phyloP scores from a whole-genome alignment of 2,888 invertebrate species.

The Leptinotarsa haldemani region DNA sequence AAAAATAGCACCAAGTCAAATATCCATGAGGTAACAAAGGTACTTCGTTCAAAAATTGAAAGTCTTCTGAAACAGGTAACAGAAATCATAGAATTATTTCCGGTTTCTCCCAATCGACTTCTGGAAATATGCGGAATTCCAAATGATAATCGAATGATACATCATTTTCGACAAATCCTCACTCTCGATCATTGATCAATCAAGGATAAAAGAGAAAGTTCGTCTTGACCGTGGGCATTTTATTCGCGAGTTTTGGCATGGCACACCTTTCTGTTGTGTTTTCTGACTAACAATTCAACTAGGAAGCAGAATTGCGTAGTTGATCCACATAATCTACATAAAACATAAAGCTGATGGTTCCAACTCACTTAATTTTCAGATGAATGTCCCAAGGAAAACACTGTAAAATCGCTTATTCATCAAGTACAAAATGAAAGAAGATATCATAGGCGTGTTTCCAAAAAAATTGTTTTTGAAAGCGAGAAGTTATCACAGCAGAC shows the following conservation, averaged over 20 bases:
- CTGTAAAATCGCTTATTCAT: too few relatives aligned
- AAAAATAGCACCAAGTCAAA: too few relatives aligned
- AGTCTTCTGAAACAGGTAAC: neutral
- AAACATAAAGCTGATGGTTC: neutral
- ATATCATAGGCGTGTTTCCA: too few relatives aligned
- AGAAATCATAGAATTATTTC: neutral
- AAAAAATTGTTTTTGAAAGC: too few relatives aligned
- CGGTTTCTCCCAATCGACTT: neutral
- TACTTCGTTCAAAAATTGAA: neutral
- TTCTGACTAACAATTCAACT: neutral
- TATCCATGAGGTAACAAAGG: too few relatives aligned
- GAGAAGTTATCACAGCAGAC: too few relatives aligned
- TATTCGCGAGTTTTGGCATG: slow-evolving; percentile 19
- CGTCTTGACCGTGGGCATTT: slow-evolving; percentile 23
- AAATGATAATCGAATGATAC: neutral
- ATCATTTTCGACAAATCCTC: slow-evolving; percentile 15
- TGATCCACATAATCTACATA: neutral
- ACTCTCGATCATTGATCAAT: slow-evolving; percentile 16
- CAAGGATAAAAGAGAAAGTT: slow-evolving; percentile 29
- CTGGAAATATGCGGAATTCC: neutral
- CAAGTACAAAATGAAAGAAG: too few relatives aligned
- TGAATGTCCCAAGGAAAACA: too few relatives aligned
- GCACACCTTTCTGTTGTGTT: slow-evolving; percentile 1
- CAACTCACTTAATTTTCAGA: too few relatives aligned
- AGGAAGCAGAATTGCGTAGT: neutral